phyloP scores from a whole-genome alignment of 2,113 vertebrate genomes.

The Mesitornis unicolor region DNA sequence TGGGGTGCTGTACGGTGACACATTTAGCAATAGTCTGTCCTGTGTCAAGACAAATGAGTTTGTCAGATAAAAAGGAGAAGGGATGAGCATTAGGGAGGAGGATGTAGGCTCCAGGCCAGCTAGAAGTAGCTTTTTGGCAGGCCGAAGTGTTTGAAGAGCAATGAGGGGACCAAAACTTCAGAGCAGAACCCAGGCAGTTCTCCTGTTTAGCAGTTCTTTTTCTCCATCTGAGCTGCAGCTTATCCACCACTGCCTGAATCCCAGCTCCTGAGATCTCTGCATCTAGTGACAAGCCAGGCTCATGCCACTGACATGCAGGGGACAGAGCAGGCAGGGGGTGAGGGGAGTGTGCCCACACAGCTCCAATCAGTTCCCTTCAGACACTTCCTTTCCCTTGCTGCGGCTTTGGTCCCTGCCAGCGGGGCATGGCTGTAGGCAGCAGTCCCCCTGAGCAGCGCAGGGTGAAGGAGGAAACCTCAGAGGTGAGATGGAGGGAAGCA shows the following conservation, averaged over 20 bases:
- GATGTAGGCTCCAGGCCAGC: neutral
- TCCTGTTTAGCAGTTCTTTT: neutral
- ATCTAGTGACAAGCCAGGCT: neutral
- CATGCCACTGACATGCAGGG: fast-evolving
- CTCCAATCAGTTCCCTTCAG: neutral
- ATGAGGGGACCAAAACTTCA: neutral
- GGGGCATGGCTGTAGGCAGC: neutral
- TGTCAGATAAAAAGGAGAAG: conserved; percentile 8
- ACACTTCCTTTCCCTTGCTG: neutral
- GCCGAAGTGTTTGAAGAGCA: conserved; percentile 11
- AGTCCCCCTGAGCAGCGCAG: neutral
- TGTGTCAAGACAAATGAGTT: neutral
- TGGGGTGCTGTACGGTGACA: neutral
- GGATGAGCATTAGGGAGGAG: neutral
- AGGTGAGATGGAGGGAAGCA: neutral
- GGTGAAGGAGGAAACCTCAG: neutral
- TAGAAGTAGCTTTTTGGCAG: conserved; percentile 22
- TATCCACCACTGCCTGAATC: neutral
- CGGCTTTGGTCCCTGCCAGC: neutral
- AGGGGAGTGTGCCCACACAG: neutral
- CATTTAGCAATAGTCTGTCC: neutral
- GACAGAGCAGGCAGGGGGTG: neutral
- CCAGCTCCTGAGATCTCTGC: neutral
- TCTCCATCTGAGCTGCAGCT: neutral
- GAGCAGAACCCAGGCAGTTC: neutral